Evolutionary conservation across 2,113 vertebrate genomes (phyloP), one percentile per base, ranked within the genome.

Genomic region (Oxyruncus cristatus): DNA sequence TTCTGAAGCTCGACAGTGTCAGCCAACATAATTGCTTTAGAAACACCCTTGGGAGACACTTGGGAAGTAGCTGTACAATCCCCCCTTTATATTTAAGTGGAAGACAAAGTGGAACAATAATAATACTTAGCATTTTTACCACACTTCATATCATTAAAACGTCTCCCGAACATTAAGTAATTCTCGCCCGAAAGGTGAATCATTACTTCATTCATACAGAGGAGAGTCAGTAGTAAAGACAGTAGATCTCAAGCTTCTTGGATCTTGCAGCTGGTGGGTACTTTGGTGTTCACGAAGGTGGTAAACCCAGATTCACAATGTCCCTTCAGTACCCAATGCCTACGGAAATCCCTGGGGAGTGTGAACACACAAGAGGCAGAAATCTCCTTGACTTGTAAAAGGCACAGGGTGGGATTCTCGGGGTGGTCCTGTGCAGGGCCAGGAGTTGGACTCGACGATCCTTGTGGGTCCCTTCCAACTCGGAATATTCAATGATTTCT

Each of bases 51-150:
- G 96, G 95, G 94, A 96, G 83, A 94, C 79, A 88, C 93, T 93
- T 89, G 65, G 93, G 82, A 96, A 96, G 96, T 37, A 94, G 85
- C 66, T 89, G 70, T 56, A 61, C 62, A 63, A 56, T 62, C 70
- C 44, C 27, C 30, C 47, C 68, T 93, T 94, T 85, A 78, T 32
- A 52, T 86, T 91, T 93, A 93, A 96, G 84, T 82, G 85, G 83
- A 96, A 94, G 96, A 87, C 76, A 80, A 93, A 96, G 88, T 94
- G 72, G 90, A 93, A 94, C 88, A 96, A 94, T 96, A 93, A 96
- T 94, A 96, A 92, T 63, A 81, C 85, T 95, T 95, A 92, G 53
- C 90, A 88, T 87, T 94, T 97, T 92, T 89, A 74, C 79, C n/a
- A 65, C 61, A 37, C 32, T 95, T 86, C 66, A 42, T 77, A 61